phyloP scores from a whole-genome alignment of 1,140 invertebrate species.

The Oreohelix idahoensis region DNA sequence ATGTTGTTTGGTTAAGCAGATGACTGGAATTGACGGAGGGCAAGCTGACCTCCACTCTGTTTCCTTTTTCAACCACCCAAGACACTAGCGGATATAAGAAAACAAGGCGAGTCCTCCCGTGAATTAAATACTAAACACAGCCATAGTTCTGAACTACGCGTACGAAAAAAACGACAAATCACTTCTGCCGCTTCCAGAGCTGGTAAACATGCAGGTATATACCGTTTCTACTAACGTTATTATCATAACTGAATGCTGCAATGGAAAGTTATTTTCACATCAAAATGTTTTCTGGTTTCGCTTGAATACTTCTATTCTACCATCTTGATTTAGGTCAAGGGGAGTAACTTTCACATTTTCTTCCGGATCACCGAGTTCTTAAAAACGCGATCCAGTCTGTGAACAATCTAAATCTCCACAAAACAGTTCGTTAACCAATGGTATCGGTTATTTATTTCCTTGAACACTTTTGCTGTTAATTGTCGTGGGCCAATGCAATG shows the following conservation, averaged over 20 bases:
- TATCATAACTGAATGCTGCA: background rate
- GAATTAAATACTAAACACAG: no score
- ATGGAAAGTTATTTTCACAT: background rate
- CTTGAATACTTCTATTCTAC: background rate
- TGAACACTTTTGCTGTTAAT: no score
- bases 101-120: no score
- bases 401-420: background rate
- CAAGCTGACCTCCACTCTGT: background rate
- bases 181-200: no score
- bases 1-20: background rate
- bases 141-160: no score
- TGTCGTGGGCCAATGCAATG: no score
- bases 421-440: no score
- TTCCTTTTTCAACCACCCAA: background rate
- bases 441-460: no score
- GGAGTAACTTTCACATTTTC: slow-evolving; percentile 11
- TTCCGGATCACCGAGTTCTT: background rate
- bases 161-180: no score
- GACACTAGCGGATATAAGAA: no score
- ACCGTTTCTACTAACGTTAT: background rate
- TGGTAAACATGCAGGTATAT: background rate
- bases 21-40: no score
- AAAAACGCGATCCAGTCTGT: background rate
- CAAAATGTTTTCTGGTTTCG: background rate
- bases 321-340: slow-evolving; percentile 13